Base-by-base conservation (phyloP, 2,113 vertebrate species). In the Trichechus manatus region DNA sequence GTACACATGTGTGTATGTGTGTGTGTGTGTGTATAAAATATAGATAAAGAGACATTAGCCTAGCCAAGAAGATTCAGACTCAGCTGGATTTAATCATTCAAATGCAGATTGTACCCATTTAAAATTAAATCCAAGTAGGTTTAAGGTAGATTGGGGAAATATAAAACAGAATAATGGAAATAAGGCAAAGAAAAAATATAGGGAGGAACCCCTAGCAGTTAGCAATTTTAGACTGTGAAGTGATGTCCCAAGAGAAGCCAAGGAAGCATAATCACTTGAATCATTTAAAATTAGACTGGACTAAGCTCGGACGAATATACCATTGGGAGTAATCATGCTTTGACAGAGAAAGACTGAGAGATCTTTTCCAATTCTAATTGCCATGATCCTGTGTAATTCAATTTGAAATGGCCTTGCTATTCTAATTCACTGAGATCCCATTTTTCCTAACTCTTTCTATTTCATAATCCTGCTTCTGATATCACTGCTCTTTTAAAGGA, bases 341-440 rank as follows among this genome's bases (percentile, higher is more conserved):
- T 96, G 97, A 98, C 98, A 96, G 97, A 96, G 97, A 96, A 92
- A 97, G 97, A 95, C 97, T 84, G 95, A 97, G 92, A 98, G 97
- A 96, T 97, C 97, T 94, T 97, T 83, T 95, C 90, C 66, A 93
- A 94, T 95, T 98, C 93, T 94, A 79, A 97, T 97, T 98, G 96
- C 94, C 93, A 39, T 93, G 97, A 97, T 42, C 92, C 61, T 39
- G 33, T 94, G 59, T 96, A 98, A 96, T 98, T 97, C 96, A 95
- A 97, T 98, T 97, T 85, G 97, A 98, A 97, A 93, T 42, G 96
- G 94, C 95, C 94, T 97, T 83, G 68, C 97, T 96, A 84, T 97
- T 94, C 94, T 96, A 94, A 97, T 97, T 97, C 95, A 98, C 97
- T 95, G 93, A 89, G 56, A 97, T 15, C 89, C 63, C 93, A 95